Evolutionary conservation across 2,888 invertebrate genomes (phyloP).

Genomic region (Hetaerina titia): DNA sequence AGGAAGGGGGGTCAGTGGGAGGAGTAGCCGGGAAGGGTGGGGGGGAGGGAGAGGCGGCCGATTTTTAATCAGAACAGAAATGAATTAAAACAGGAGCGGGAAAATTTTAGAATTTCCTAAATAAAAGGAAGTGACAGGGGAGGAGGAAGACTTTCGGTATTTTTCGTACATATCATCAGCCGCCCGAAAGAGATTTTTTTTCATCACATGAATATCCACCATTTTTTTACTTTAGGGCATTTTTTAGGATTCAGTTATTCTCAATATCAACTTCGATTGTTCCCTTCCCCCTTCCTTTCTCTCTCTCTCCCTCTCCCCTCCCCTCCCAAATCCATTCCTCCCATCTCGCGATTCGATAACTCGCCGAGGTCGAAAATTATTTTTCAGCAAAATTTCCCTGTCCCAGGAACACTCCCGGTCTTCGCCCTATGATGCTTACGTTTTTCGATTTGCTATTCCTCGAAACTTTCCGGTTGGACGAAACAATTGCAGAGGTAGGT

Average conservation of each 20-base stretch:
- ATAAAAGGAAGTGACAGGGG: slow-evolving; percentile 10
- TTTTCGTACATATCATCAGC: background rate
- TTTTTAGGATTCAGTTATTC: slow-evolving; percentile 48
- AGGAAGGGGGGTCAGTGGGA: background rate
- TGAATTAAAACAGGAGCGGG: slow-evolving; percentile 43
- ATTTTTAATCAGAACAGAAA: slow-evolving; percentile 64
- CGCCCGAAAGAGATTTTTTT: background rate
- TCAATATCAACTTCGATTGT: slow-evolving; percentile 39
- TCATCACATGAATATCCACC: slow-evolving; percentile 12
- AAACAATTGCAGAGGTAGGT: background rate
- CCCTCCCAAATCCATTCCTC: background rate
- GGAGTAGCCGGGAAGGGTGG: background rate
- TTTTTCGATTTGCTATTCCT: background rate
- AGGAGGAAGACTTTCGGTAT: slow-evolving; percentile 17
- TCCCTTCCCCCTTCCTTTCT: background rate
- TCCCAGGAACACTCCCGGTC: background rate
- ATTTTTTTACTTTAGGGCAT: background rate
- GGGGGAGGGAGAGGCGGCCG: background rate
- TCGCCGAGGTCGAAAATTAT: background rate
- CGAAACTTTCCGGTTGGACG: background rate
- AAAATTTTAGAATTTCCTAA: background rate
- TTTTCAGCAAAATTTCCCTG: background rate
- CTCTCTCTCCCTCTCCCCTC: background rate
- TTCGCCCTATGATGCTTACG: background rate
- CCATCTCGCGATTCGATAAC: too few relatives aligned